Evolutionary conservation across 1,140 invertebrate genomes (phyloP).

Genomic region (Drosophila busckii): DNA sequence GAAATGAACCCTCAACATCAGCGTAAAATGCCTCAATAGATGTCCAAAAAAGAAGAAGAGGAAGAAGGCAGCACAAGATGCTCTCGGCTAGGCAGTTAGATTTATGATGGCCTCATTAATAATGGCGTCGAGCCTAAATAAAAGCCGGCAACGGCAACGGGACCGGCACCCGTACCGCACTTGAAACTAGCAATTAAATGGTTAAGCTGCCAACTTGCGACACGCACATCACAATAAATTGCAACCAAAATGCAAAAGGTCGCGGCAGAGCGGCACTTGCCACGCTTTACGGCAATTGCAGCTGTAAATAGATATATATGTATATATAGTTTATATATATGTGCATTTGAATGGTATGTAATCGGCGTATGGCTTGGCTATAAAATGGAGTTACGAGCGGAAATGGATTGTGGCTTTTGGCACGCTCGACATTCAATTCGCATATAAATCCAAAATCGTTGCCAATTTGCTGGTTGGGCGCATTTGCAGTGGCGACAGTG

Average conservation of each 20-base stretch:
- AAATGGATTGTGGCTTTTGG: slow-evolving; percentile 46
- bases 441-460: slow-evolving; percentile 49
- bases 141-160: slow-evolving; percentile 12
- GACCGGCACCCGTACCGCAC: slow-evolving; percentile 34
- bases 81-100: slow-evolving; percentile 31
- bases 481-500: slow-evolving; percentile 29
- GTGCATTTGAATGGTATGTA: slow-evolving; percentile 11
- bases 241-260: no score
- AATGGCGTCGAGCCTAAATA: slow-evolving; percentile 36
- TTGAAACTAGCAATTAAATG: slow-evolving; percentile 62
- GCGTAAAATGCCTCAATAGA: no score
- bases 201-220: slow-evolving; percentile 32
- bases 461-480: slow-evolving; percentile 63
- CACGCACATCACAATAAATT: slow-evolving; percentile 73
- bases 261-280: slow-evolving; percentile 5
- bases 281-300: slow-evolving; percentile 1
- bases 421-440: slow-evolving; percentile 41
- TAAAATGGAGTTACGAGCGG: slow-evolving; percentile 18
- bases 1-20: no score
- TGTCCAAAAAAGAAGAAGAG: no score
- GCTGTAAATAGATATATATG: not conserved
- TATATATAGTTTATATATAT: not conserved
- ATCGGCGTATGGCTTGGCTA: slow-evolving; percentile 29
- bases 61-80: slow-evolving; percentile 14
- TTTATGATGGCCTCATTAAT: slow-evolving; percentile 73